phyloP scores from a whole-genome alignment of 2,113 vertebrate genomes.

The Eulacestoma nigropectus region DNA sequence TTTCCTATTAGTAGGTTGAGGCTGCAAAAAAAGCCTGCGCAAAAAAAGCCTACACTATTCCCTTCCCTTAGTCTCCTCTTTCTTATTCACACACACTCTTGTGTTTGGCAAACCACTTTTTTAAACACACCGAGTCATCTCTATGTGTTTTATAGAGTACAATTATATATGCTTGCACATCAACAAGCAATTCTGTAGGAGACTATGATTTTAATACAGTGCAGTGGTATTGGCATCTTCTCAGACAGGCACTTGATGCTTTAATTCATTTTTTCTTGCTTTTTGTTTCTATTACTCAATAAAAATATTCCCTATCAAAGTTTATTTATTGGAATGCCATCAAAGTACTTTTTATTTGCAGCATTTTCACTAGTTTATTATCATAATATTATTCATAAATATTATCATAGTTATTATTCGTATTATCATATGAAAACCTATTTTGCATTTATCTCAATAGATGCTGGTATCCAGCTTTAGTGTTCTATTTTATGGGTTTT shows the following conservation, averaged over 20 bases:
- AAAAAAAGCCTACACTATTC: background rate
- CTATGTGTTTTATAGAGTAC: background rate
- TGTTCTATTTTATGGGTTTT: background rate
- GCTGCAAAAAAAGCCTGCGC: background rate
- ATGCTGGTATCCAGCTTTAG: background rate
- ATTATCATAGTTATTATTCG: background rate
- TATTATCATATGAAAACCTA: background rate
- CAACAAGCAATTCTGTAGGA: background rate
- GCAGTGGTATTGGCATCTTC: background rate
- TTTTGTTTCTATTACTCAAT: background rate
- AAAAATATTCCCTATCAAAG: background rate
- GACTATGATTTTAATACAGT: background rate
- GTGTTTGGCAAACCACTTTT: background rate
- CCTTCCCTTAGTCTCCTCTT: background rate
- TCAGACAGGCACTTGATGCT: background rate
- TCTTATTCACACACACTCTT: background rate
- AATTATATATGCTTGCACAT: background rate
- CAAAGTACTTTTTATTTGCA: background rate
- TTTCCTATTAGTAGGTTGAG: background rate
- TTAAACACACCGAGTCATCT: background rate
- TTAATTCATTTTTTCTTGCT: background rate
- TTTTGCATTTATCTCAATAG: background rate
- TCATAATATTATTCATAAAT: background rate
- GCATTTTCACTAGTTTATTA: background rate
- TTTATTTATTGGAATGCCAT: background rate